Conservation (phyloP, 2,113 vertebrate species). For the Oenanthe melanoleuca region DNA sequence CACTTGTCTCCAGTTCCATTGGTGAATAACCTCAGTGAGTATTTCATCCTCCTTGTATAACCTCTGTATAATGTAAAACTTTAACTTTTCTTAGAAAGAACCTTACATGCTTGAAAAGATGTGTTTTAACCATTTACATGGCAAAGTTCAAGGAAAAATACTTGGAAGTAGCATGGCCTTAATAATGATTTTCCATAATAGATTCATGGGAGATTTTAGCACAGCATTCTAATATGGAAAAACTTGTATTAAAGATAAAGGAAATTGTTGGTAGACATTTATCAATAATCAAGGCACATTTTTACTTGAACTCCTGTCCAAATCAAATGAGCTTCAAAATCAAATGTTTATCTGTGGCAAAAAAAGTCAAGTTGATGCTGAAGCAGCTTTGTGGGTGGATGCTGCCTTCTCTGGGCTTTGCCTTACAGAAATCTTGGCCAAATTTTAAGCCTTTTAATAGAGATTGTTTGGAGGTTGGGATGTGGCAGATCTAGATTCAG, state of each 20-base stretch:
- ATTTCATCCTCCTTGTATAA: neutral
- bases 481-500: neutral
- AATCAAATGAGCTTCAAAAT: neutral
- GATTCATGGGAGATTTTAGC: neutral
- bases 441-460: neutral
- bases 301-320: neutral
- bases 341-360: neutral
- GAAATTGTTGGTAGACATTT: neutral
- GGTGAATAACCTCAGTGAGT: neutral
- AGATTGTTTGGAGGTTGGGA: neutral
- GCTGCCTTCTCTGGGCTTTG: neutral
- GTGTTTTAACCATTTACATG: neutral
- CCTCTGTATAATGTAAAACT: neutral
- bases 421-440: neutral
- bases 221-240: neutral
- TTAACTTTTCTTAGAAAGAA: neutral
- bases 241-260: neutral
- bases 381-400: neutral
- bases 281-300: neutral
- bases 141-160: neutral
- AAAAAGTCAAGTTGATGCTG: neutral
- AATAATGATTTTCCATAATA: neutral
- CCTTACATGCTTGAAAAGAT: neutral
- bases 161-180: neutral
- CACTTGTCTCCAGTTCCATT: neutral